Evolutionary conservation across 2,113 vertebrate species (phyloP).

Genomic region (Carlito syrichta): DNA sequence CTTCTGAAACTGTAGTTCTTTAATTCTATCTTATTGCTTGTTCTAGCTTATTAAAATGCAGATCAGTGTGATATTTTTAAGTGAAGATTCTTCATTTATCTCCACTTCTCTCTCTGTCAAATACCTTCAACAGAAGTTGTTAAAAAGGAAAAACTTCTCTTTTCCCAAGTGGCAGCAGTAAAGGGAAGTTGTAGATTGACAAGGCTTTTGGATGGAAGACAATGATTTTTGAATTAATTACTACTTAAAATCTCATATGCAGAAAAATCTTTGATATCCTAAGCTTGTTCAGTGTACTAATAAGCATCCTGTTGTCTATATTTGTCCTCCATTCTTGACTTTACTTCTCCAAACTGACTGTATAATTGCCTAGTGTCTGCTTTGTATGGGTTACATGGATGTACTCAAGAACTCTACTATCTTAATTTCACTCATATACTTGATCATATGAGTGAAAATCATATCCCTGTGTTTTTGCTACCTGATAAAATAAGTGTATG

Average conservation of each 20-base stretch:
- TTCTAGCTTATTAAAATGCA: not conserved
- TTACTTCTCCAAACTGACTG: not conserved
- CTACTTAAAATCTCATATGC: not conserved
- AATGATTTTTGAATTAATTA: not conserved
- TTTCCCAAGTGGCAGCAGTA: not conserved
- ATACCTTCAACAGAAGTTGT: not conserved
- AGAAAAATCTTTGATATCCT: not conserved
- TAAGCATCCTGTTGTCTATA: not conserved
- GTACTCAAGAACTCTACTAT: not conserved
- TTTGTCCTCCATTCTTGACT: not conserved
- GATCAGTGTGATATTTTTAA: not conserved
- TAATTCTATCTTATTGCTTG: not conserved
- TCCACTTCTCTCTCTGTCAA: not conserved
- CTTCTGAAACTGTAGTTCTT: not conserved
- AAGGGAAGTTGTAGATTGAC: not conserved
- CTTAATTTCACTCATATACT: too few species aligned
- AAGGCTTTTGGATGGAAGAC: not conserved
- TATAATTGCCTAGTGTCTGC: not conserved
- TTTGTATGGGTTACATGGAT: not conserved
- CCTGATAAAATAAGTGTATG: not conserved
- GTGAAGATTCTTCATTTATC: not conserved
- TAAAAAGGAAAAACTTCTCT: not conserved
- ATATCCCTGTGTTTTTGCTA: not conserved
- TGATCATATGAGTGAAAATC: not conserved
- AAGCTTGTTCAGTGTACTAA: not conserved